Evolutionary conservation across 2,797 vertebrate species (phyloP), one percentile per base, ranked within the genome.

Genomic region (Amazonetta brasiliensis): DNA sequence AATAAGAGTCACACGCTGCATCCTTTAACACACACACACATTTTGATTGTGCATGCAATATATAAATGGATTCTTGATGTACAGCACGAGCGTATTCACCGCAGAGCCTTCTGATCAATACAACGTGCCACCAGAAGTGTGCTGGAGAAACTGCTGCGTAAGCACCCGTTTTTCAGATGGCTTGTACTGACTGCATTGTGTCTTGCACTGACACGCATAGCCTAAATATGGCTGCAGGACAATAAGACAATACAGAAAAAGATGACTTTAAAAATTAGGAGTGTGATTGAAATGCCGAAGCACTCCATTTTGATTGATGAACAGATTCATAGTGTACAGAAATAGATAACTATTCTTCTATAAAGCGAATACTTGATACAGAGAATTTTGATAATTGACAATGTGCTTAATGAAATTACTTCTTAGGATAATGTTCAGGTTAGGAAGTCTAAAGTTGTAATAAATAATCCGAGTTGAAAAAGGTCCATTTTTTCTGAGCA

Each of bases 81-180:
- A 33, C 12, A 43, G 82, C 52, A 79, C n/a, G 52, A 18, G 43
- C 19, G 0, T 54, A 39, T 43, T 88, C 84, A 33, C 67, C 52
- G 74, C 85, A 73, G 71, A 85, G 58, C 60, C 16, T 44, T 76
- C 80, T 22, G 19, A 94, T 91, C 94, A 56, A 89, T 94, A 52
- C 31, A 60, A 9, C 7, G 1, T 37, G 77, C 41, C 88, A 46
- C 74, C 14, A 8, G 48, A 68, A 72, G 20, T 1, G 23, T 52
- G 80, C 91, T 84, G 52, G 66, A 35, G 78, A 63, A 96, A 79
- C 28, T 33, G 28, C 84, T 9, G 63, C 52, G 94, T 33, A 63
- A 93, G 92, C 87, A 96, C 69, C 50, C 16, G 46, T 33, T 55
- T 58, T 58, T 50, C 9, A 7, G 31, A 50, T 19, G 46, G 62